Conservation (phyloP, 2,888 invertebrate species). For the Acleris holmiana region DNA sequence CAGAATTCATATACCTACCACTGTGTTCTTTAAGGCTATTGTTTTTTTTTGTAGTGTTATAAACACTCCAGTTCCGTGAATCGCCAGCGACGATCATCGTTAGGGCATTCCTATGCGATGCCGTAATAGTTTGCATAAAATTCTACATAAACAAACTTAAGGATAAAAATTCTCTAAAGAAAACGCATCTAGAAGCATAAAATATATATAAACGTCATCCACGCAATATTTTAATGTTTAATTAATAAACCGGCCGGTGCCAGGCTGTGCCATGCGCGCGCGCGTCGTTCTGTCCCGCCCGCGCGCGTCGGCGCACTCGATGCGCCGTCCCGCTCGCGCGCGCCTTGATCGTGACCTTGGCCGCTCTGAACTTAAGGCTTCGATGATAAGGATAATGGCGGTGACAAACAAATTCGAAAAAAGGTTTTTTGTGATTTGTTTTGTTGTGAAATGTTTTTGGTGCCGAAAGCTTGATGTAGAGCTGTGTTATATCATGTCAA, state of each 20-base stretch:
- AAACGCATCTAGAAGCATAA: background rate
- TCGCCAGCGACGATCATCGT: no score
- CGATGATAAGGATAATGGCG: conserved; percentile 17
- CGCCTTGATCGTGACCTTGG: conserved; percentile 45
- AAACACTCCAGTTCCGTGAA: no score
- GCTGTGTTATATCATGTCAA: no score
- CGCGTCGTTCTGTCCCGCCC: conserved; percentile 39
- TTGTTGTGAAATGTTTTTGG: background rate
- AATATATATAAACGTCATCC: conserved; percentile 19
- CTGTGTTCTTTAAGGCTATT: no score
- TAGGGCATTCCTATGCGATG: no score
- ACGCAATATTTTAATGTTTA: conserved; percentile 39
- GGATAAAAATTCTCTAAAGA: background rate
- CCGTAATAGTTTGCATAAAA: no score
- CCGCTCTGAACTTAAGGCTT: conserved; percentile 15
- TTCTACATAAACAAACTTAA: background rate
- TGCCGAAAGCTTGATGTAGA: no score
- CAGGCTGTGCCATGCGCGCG: conserved; percentile 65
- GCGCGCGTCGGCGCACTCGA: no score
- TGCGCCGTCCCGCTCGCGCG: no score
- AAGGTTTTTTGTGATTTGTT: background rate
- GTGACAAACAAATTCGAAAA: background rate
- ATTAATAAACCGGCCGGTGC: conserved; percentile 52
- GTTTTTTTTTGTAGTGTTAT: no score
- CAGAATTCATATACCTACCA: no score